Base-by-base conservation (phyloP, 2,113 vertebrate genomes). In the Rhinoptilus africanus region DNA sequence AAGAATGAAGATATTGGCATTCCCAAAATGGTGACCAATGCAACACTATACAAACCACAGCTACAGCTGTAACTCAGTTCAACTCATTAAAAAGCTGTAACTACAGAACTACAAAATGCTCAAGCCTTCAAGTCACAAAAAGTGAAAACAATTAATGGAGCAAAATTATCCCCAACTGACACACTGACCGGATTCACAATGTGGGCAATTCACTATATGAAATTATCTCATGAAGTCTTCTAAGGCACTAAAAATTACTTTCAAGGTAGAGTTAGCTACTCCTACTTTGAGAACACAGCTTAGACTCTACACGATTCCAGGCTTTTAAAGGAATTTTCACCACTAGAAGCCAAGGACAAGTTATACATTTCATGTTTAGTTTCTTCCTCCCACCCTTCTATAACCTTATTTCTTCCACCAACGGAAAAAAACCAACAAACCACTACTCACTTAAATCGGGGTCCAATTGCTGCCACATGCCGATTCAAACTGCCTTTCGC, bases 401-500 rank as follows among this genome's bases (percentile, higher is more conserved):
- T 26, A 68, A 84, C 3, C 3, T 41, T 28, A 30, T 35, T 68
- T 77, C 48, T 28, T 50, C 6, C 47, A 73, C 11, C 35, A 39
- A 39, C 71, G n/a, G 15, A 24, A 67, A 27, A 67, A 14, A 41
- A 1, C 3, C 11, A 18, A 7, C 15, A n/a, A 50, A 35, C 15
- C 26, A 57, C 22, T 16, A 51, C 98, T 98, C 91, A 99, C 99
- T 99, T 99, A 96, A 99, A 99, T 54, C 99, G 98, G 45, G 99
- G 99, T 28, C 99, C 99, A 13, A 99, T 99, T 83, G 99, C 99
- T 21, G 99, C 99, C 74, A 99, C 99, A 0, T 99, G 99, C 12
- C 99, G 98, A 96, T 99, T 99, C 93, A 99, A 93, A 92, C 98
- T 98, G 90, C 99, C 99, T 79, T 99, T 99, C 1, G 98, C 94